Evolutionary conservation across 2,888 invertebrate species (phyloP).

Genomic region (Cephus nigrinus): DNA sequence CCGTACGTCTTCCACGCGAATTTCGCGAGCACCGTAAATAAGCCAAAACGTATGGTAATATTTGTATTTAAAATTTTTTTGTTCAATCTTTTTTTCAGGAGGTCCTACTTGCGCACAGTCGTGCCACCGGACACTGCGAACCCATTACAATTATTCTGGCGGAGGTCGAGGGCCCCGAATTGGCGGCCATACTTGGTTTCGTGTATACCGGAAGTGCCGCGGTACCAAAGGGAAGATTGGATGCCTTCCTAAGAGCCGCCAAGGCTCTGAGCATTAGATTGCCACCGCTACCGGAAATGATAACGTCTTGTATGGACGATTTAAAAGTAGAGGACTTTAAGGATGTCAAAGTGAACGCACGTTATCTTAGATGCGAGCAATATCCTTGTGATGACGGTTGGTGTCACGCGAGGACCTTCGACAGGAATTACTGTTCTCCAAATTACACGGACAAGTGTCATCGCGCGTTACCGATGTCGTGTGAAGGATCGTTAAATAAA

Average conservation of each 20-base stretch:
- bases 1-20: neutral
- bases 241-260: slow-evolving; percentile 72
- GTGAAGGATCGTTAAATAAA: neutral
- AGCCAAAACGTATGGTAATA: neutral
- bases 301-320: slow-evolving; percentile 24
- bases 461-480: neutral
- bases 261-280: slow-evolving; percentile 51
- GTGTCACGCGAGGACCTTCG: slow-evolving; percentile 20
- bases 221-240: slow-evolving; percentile 70
- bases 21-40: neutral
- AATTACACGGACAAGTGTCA: neutral
- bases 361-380: slow-evolving; percentile 47
- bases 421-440: neutral
- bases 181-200: slow-evolving; percentile 75
- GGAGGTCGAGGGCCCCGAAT: slow-evolving; percentile 73
- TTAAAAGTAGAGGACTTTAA: slow-evolving; percentile 46
- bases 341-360: slow-evolving; percentile 41
- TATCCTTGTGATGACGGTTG: slow-evolving; percentile 41
- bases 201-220: slow-evolving; percentile 77
- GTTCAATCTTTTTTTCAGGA: slow-evolving; percentile 44
- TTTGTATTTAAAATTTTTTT: neutral
- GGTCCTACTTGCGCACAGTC: slow-evolving; percentile 55
- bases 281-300: slow-evolving; percentile 42
- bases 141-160: slow-evolving; percentile 76
- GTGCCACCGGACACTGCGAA: slow-evolving; percentile 54